phyloP scores from a whole-genome alignment of 2,113 vertebrate species.

The Strigops habroptila region DNA sequence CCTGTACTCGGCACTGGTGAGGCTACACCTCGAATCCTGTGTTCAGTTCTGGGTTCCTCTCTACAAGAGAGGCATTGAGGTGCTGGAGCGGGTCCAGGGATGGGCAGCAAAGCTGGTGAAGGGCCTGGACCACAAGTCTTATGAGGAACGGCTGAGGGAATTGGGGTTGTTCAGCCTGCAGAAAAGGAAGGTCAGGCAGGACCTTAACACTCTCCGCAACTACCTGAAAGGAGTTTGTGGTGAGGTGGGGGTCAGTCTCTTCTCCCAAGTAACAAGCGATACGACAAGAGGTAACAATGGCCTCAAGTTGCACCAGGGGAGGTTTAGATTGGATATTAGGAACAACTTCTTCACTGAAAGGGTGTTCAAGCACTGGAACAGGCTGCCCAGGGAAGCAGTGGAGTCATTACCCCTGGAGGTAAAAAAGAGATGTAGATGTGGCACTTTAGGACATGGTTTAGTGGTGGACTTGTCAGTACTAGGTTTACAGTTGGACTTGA shows the following conservation, averaged over 20 bases:
- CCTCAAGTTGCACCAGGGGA: neutral
- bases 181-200: neutral
- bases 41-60: neutral
- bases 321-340: neutral
- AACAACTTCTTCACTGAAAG: neutral
- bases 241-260: accelerated
- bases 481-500: neutral
- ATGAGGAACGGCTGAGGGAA: too few species aligned
- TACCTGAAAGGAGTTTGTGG: neutral
- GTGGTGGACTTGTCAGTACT: neutral
- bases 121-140: neutral
- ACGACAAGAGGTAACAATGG: neutral
- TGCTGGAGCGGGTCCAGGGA: neutral
- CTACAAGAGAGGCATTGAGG: neutral
- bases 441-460: neutral
- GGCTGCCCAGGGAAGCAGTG: neutral
- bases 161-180: neutral
- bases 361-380: neutral
- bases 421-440: neutral
- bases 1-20: neutral
- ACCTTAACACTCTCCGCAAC: neutral
- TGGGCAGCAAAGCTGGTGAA: neutral
- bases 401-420: neutral
- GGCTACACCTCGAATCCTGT: neutral
- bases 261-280: neutral